Conservation (phyloP, 1,140 invertebrate species). For the Halotydeus destructor region DNA sequence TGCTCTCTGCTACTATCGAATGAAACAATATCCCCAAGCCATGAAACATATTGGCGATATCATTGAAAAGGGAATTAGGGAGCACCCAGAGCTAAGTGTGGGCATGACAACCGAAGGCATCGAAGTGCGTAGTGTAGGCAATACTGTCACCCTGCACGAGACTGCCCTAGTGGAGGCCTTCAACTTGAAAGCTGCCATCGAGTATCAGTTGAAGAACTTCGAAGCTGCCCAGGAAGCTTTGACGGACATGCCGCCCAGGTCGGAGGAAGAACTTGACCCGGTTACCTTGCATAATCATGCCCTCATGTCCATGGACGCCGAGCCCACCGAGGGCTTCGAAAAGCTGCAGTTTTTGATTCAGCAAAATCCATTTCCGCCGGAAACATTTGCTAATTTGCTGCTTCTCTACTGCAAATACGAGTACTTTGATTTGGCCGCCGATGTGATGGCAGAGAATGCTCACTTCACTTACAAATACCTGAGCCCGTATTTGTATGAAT, state of each 20-base stretch:
- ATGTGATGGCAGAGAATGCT: conserved; percentile 91
- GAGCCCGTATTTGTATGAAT: conserved; percentile 47
- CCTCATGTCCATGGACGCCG: conserved; percentile 72
- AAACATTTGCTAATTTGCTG: conserved; percentile 90
- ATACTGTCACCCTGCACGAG: conserved; percentile 82
- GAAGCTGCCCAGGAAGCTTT: conserved; percentile 76
- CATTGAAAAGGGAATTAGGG: conserved; percentile 81
- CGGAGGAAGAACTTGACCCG: conserved; percentile 91
- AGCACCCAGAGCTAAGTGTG: conserved; percentile 91
- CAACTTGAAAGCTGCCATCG: conserved; percentile 94
- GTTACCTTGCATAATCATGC: conserved; percentile 96
- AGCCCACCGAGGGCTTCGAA: conserved; percentile 80
- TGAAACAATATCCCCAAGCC: conserved; percentile 69
- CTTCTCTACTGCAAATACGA: conserved; percentile 92
- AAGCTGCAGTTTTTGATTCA: conserved; percentile 91
- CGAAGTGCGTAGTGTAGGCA: conserved; percentile 87
- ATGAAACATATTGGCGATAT: conserved; percentile 49
- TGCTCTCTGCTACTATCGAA: conserved; percentile 78
- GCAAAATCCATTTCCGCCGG: conserved; percentile 78
- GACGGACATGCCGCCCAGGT: conserved; percentile 84
- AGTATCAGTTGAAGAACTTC: conserved; percentile 90
- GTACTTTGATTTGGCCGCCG: conserved; percentile 90
- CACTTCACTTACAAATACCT: conserved; percentile 92
- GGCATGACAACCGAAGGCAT: conserved; percentile 96
- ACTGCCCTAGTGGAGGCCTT: conserved; percentile 94